Conservation (phyloP, 1,140 invertebrate genomes). For the Eriocheir sinensis region DNA sequence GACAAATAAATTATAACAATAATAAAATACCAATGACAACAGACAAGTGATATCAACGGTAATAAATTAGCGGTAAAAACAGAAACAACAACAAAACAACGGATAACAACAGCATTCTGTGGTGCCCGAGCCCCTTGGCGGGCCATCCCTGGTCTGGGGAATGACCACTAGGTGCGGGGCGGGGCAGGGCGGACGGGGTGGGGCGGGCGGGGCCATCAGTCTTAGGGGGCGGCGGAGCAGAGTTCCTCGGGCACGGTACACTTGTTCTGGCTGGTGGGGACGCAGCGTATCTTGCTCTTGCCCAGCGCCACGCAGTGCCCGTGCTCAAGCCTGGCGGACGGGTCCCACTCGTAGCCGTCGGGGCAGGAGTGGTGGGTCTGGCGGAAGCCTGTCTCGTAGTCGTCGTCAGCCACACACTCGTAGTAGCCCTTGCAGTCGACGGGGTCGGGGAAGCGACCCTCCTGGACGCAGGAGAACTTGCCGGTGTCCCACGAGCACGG, state of each 20-base stretch:
- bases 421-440: conserved; percentile 61
- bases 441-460: conserved; percentile 68
- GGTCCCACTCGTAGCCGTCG: conserved; percentile 64
- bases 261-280: conserved; percentile 33
- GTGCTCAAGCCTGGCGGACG: neutral
- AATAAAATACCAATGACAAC: neutral
- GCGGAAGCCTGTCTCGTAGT: conserved; percentile 6
- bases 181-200: neutral
- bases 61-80: neutral
- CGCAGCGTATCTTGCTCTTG: neutral
- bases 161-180: neutral
- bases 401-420: conserved; percentile 57
- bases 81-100: neutral
- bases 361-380: conserved; percentile 53
- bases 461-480: conserved; percentile 39
- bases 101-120: neutral
- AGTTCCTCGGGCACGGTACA: neutral
- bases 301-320: conserved; percentile 59
- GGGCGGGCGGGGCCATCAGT: neutral
- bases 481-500: conserved; percentile 64
- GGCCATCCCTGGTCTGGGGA: too few species aligned
- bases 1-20: neutral
- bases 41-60: neutral
- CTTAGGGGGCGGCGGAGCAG: neutral
- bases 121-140: neutral